Percentiles rank a stretch among this genome's conserved stretches.
Conservation (phyloP, 2,797 vertebrate species). For the Borostomias antarcticus region DNA sequence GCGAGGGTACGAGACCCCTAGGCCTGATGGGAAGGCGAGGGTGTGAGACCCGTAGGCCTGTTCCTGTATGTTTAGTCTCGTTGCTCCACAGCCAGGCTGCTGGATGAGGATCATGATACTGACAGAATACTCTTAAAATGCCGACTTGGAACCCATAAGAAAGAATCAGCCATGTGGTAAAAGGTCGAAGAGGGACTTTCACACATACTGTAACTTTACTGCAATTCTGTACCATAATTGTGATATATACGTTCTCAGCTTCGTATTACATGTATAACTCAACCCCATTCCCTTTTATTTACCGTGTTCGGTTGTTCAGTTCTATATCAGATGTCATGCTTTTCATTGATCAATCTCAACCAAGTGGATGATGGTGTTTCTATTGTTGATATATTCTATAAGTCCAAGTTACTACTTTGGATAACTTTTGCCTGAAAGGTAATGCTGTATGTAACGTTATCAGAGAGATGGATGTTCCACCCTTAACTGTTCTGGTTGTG, state of each 20-base stretch:
- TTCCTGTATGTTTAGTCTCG: too few species aligned
- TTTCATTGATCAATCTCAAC: background rate
- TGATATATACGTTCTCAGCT: too few species aligned
- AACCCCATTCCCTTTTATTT: too few species aligned
- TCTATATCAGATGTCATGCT: background rate
- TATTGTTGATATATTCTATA: background rate
- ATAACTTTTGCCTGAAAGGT: background rate
- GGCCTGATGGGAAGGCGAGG: too few species aligned
- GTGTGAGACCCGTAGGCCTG: too few species aligned
- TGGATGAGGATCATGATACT: too few species aligned
- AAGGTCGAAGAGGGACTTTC: background rate
- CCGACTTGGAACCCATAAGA: background rate
- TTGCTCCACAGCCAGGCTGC: too few species aligned
- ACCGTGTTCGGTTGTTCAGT: background rate
- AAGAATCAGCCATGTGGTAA: background rate
- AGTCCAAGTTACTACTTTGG: background rate
- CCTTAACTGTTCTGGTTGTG: constrained; percentile 35
- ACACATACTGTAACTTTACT: background rate
- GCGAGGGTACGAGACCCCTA: too few species aligned
- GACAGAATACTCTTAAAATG: too few species aligned
- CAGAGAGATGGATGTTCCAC: background rate
- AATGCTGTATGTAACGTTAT: background rate
- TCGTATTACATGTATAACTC: too few species aligned
- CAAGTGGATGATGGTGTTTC: background rate
- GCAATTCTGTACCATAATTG: too few species aligned